These are phyloP conservation scores for Morone saxatilis DNA, from an alignment of 2,113 vertebrate species.

Conservation along the genomic window DNA sequence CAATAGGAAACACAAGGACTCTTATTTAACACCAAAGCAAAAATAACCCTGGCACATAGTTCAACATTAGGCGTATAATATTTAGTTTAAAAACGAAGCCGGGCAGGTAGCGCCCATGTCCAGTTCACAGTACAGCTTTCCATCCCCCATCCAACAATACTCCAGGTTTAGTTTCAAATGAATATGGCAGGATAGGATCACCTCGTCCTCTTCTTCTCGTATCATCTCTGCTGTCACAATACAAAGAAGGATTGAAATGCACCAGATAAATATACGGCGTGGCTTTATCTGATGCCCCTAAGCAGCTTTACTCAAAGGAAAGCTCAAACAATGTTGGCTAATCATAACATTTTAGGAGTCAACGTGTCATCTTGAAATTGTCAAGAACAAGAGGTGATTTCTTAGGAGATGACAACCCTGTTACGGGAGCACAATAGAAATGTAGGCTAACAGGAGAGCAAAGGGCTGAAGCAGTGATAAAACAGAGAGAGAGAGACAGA, in stretches of 20 bases:
- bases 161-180: slow-evolving; percentile 59
- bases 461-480: slow-evolving; percentile 49
- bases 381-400: slow-evolving; percentile 69
- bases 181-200: slow-evolving; percentile 65
- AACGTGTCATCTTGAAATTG: slow-evolving; percentile 67
- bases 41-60: slow-evolving; percentile 45
- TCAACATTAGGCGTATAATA: slow-evolving; percentile 45
- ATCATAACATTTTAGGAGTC: slow-evolving; percentile 75
- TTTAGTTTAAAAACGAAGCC: slow-evolving; percentile 61
- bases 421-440: slow-evolving; percentile 59
- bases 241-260: slow-evolving; percentile 75
- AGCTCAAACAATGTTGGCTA: slow-evolving; percentile 76
- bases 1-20: slow-evolving; percentile 36
- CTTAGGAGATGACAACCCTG: slow-evolving; percentile 65
- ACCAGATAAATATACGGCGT: slow-evolving; percentile 72
- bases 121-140: slow-evolving; percentile 33
- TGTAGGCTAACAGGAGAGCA: slow-evolving; percentile 30
- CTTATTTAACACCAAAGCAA: slow-evolving; percentile 37
- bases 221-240: slow-evolving; percentile 64
- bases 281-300: slow-evolving; percentile 76
- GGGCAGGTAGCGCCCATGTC: slow-evolving; percentile 25
- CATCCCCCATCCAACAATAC: slow-evolving; percentile 45
- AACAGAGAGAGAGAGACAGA: not conserved
- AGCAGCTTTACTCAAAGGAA: slow-evolving; percentile 79
- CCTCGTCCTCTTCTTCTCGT: slow-evolving; percentile 51